These are phyloP conservation scores for Tribolium madens DNA, from an alignment of 1,140 invertebrate species.

Conservation along the genomic window DNA sequence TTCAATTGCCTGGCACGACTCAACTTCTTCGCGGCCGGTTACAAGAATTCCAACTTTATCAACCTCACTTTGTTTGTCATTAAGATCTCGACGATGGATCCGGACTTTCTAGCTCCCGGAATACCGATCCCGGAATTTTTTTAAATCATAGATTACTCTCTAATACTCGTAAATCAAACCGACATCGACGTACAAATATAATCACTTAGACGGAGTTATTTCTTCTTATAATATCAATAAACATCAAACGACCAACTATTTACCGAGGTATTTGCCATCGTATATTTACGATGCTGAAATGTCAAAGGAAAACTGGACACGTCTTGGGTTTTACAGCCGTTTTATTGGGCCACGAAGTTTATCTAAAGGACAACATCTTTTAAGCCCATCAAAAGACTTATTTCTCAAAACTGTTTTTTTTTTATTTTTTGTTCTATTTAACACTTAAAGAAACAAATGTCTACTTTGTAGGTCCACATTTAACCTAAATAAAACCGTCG, in stretches of 20 bases:
- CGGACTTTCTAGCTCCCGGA: not conserved
- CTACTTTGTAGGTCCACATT: too few relatives aligned
- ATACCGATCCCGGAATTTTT: not conserved
- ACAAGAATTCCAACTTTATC: slow-evolving; percentile 34
- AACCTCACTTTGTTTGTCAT: slow-evolving; percentile 17
- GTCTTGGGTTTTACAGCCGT: slow-evolving; percentile 14
- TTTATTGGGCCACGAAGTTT: not conserved
- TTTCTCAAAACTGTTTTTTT: too few relatives aligned
- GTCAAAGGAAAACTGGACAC: slow-evolving; percentile 5
- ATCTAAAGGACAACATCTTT: not conserved
- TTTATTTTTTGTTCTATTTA: too few relatives aligned
- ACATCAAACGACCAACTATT: slow-evolving; percentile 31
- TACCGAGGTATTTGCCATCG: slow-evolving; percentile 18
- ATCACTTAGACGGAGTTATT: slow-evolving; percentile 36
- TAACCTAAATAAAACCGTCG: too few relatives aligned
- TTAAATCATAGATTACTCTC: not conserved
- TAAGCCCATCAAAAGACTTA: too few relatives aligned
- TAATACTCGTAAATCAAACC: slow-evolving; percentile 7
- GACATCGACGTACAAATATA: slow-evolving; percentile 26
- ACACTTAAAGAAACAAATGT: too few relatives aligned
- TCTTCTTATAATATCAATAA: slow-evolving; percentile 30
- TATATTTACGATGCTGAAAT: slow-evolving; percentile 26
- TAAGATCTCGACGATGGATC: slow-evolving; percentile 4
- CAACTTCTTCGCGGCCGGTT: slow-evolving; percentile 24
- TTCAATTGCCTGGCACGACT: slow-evolving; percentile 37